A percentile compares a stretch with the other conserved stretches of the same genome.
These are phyloP conservation scores for Alaudala cheleensis DNA, from an alignment of 2,113 vertebrate species.

Conservation along the genomic window DNA sequence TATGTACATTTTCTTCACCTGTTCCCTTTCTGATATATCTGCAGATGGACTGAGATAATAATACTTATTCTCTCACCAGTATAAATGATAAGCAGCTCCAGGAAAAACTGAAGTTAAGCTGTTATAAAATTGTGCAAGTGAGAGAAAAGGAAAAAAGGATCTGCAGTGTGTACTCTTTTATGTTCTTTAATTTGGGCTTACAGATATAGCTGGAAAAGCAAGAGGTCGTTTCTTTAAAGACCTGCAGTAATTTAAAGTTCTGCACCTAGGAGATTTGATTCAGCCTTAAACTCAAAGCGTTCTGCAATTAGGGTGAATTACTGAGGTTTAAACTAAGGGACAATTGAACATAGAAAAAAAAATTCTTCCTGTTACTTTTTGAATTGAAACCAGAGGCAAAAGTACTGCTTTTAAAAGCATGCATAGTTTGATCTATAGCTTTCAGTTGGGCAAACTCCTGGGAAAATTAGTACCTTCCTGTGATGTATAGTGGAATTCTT, in stretches of 20 bases:
- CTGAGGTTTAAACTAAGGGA: neutral
- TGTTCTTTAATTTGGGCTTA: neutral
- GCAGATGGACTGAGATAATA: neutral
- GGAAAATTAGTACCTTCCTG: neutral
- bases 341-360: neutral
- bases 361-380: neutral
- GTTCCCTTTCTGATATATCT: neutral
- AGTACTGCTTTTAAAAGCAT: neutral
- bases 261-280: neutral
- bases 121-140: neutral
- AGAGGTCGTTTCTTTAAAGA: neutral
- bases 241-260: neutral
- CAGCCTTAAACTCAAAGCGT: neutral
- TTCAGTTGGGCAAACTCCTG: neutral
- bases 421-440: neutral
- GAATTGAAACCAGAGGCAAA: constrained; percentile 2
- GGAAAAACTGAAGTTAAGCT: neutral
- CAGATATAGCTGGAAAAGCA: neutral
- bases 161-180: neutral
- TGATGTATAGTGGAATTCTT: neutral
- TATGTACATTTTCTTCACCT: neutral
- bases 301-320: constrained; percentile 20
- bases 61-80: neutral
- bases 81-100: neutral
- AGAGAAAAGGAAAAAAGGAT: neutral